These are phyloP conservation scores for Nymphalis urticae DNA, from an alignment of 2,888 invertebrate genomes.

Conservation along the genomic window DNA sequence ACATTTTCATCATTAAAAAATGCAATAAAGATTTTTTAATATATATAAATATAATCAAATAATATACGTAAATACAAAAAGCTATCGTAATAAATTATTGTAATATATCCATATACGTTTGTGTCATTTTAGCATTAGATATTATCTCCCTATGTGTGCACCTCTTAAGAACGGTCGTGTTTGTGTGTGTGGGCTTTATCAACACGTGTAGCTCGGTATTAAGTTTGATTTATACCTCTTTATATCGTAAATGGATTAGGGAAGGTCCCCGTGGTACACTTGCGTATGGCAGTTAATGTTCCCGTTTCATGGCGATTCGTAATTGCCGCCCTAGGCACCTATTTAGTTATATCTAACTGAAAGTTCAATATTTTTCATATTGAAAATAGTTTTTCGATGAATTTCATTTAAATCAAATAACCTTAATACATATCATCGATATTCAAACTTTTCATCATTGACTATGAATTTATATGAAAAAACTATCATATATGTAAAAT, in stretches of 20 bases:
- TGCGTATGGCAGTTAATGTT: slow-evolving; percentile 57
- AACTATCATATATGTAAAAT: no score
- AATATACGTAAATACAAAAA: no score
- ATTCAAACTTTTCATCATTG: no score
- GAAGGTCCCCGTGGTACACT: slow-evolving; percentile 56
- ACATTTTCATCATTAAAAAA: no score
- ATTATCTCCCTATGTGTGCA: slow-evolving; percentile 5
- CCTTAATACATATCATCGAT: no score
- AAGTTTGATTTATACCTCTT: slow-evolving; percentile 81
- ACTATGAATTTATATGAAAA: no score
- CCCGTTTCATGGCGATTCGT: slow-evolving; percentile 66
- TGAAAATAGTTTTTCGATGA: neutral
- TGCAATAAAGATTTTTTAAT: no score
- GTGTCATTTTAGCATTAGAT: slow-evolving; percentile 9
- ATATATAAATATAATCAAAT: no score
- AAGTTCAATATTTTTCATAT: slow-evolving; percentile 45
- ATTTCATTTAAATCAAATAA: no score
- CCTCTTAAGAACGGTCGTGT: slow-evolving; percentile 29
- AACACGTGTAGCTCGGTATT: slow-evolving; percentile 79
- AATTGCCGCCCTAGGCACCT: slow-evolving; percentile 49
- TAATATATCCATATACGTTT: neutral
- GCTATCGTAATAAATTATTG: no score
- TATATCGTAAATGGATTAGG: slow-evolving; percentile 82
- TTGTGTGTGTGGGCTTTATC: slow-evolving; percentile 59
- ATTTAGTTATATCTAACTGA: slow-evolving; percentile 37